These are phyloP conservation scores for Diloba caeruleocephala DNA, from an alignment of 2,888 invertebrate species.

Conservation along the genomic window DNA sequence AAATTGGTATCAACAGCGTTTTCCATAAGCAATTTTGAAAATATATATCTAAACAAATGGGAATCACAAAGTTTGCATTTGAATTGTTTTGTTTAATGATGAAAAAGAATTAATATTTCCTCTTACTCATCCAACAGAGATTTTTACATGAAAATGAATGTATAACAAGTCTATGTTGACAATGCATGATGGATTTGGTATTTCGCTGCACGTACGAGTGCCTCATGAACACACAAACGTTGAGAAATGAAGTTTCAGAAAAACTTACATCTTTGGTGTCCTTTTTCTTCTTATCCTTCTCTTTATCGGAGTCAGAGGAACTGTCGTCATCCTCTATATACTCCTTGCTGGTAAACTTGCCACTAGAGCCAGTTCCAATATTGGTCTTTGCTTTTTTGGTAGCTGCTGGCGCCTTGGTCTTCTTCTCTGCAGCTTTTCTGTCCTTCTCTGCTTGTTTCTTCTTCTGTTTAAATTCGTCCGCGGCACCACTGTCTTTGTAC, in stretches of 20 bases:
- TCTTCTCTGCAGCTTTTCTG: conserved; percentile 77
- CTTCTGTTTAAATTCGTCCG: conserved; percentile 85
- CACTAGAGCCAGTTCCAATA: conserved; percentile 78
- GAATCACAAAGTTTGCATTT: too few relatives aligned
- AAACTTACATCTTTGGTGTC: conserved; percentile 80
- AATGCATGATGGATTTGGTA: too few relatives aligned
- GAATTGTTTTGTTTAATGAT: too few relatives aligned
- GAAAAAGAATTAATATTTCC: too few relatives aligned
- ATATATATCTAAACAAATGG: too few relatives aligned
- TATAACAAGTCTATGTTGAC: too few relatives aligned
- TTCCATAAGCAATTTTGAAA: too few relatives aligned
- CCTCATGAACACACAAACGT: too few relatives aligned
- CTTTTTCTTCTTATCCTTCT: conserved; percentile 75
- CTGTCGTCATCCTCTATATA: conserved; percentile 95
- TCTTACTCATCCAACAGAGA: too few relatives aligned
- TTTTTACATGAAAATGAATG: too few relatives aligned
- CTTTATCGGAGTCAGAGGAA: conserved; percentile 88
- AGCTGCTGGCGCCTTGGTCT: conserved; percentile 66
- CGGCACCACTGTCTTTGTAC: conserved; percentile 93
- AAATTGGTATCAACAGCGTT: conserved; percentile 9
- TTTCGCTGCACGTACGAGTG: too few relatives aligned
- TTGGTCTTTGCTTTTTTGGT: conserved; percentile 75
- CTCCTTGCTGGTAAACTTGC: conserved; percentile 96
- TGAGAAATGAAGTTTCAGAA: too few relatives aligned
- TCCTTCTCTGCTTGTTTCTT: conserved; percentile 81